A percentile compares a stretch with the other conserved stretches of the same genome.
Evolutionary conservation across 2,113 vertebrate species (phyloP).

Genomic region (Hippocampus zosterae): DNA sequence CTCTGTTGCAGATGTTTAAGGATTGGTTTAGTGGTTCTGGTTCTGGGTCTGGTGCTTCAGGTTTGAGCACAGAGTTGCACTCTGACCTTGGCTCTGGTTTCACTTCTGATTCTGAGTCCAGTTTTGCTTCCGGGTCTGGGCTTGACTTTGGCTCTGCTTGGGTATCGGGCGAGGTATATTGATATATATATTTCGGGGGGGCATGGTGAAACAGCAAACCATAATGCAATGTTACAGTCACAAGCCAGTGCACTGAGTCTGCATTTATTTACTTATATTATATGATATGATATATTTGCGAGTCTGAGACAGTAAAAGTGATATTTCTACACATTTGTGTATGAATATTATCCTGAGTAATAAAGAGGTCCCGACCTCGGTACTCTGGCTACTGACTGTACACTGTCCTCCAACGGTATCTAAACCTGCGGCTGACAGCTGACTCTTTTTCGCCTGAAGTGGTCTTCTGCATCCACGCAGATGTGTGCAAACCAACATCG

Average conservation of each 20-base stretch:
- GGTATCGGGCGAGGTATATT: constrained; percentile 54
- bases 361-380: neutral
- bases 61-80: constrained; percentile 43
- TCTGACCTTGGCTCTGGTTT: constrained; percentile 39
- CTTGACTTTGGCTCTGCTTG: constrained; percentile 51
- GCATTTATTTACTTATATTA: neutral
- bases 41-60: constrained; percentile 50
- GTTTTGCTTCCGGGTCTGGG: constrained; percentile 55
- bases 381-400: constrained; percentile 33
- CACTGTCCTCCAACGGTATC: constrained; percentile 40
- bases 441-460: neutral
- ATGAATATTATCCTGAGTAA: neutral
- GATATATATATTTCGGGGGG: constrained; percentile 31
- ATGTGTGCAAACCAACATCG: neutral
- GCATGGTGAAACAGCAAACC: constrained; percentile 36
- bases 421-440: constrained; percentile 18
- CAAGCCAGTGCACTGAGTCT: constrained; percentile 31
- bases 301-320: neutral
- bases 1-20: constrained; percentile 63
- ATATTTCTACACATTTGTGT: neutral
- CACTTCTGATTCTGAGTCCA: constrained; percentile 42
- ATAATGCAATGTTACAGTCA: constrained; percentile 48
- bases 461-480: neutral
- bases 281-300: neutral
- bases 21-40: constrained; percentile 71